phyloP scores from a whole-genome alignment of 2,113 vertebrate genomes.

The Panthera tigris region DNA sequence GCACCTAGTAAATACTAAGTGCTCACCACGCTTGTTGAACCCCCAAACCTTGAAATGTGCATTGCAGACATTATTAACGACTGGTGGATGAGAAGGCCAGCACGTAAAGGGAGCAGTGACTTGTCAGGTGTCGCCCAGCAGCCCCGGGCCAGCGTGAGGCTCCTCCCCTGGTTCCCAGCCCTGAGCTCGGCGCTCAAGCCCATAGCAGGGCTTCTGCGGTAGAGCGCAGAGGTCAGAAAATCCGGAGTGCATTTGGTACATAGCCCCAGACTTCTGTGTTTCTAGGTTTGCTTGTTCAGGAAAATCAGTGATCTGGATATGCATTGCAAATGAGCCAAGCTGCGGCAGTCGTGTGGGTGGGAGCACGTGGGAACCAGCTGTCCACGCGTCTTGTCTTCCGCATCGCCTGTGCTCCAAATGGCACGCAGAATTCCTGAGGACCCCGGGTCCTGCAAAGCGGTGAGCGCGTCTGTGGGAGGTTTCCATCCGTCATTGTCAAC shows the following conservation, averaged over 20 bases:
- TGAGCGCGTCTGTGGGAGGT: neutral
- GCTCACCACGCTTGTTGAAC: neutral
- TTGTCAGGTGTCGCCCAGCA: neutral
- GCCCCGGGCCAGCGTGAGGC: accelerated
- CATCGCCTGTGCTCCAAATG: accelerated
- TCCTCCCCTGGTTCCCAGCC: neutral
- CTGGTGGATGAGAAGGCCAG: neutral
- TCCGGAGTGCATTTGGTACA: neutral
- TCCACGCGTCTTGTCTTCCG: no score
- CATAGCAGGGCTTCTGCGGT: neutral
- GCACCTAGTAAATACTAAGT: accelerated
- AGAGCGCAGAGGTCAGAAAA: neutral
- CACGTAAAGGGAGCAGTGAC: neutral
- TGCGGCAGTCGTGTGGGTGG: neutral
- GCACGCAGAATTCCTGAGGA: neutral
- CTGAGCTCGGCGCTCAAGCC: accelerated
- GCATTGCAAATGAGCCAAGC: neutral
- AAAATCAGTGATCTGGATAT: neutral
- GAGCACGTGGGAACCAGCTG: no score
- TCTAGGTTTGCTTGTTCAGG: neutral
- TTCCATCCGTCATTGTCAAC: neutral
- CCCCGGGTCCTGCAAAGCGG: neutral
- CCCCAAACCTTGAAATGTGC: no score
- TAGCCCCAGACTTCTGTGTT: neutral
- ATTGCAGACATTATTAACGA: neutral